Conservation (phyloP, 1,140 invertebrate species). For the Bombus pascuorum region DNA sequence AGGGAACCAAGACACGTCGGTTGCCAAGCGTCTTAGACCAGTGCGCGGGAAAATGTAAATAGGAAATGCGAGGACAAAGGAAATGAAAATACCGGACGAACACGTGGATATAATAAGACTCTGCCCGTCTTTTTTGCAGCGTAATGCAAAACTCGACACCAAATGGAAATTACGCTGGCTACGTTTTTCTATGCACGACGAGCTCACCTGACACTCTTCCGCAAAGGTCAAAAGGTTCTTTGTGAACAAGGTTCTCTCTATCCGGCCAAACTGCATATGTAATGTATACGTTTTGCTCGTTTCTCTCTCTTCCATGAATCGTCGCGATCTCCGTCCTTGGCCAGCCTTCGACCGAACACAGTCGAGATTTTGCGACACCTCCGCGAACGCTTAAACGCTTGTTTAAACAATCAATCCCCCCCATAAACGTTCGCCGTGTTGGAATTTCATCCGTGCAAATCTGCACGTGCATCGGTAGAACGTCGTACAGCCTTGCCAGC, state of each 20-base stretch:
- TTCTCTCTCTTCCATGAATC: no score
- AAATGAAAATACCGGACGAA: background rate
- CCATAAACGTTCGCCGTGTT: background rate
- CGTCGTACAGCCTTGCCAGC: background rate
- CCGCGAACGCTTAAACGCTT: slow-evolving; percentile 3
- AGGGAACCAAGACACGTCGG: background rate
- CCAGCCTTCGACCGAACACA: slow-evolving; percentile 17
- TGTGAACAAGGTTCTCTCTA: background rate
- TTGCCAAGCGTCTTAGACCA: background rate
- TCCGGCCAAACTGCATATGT: background rate
- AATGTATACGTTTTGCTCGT: background rate
- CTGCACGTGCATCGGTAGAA: background rate
- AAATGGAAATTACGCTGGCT: slow-evolving; percentile 30
- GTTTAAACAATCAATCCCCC: slow-evolving; percentile 35
- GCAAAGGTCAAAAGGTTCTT: slow-evolving; percentile 32
- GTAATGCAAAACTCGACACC: slow-evolving; percentile 10
- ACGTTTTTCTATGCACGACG: background rate
- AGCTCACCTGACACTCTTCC: slow-evolving; percentile 14
- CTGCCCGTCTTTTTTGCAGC: background rate
- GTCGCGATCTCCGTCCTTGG: background rate
- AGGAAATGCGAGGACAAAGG: slow-evolving; percentile 24
- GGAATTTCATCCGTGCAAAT: slow-evolving; percentile 12
- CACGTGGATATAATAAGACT: background rate
- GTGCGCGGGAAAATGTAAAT: slow-evolving; percentile 14
- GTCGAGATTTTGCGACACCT: slow-evolving; percentile 22